Percentiles rank a stretch among this genome's conserved stretches.
phyloP scores from a whole-genome alignment of 2,888 invertebrate species.

The Leucophenga maculata region DNA sequence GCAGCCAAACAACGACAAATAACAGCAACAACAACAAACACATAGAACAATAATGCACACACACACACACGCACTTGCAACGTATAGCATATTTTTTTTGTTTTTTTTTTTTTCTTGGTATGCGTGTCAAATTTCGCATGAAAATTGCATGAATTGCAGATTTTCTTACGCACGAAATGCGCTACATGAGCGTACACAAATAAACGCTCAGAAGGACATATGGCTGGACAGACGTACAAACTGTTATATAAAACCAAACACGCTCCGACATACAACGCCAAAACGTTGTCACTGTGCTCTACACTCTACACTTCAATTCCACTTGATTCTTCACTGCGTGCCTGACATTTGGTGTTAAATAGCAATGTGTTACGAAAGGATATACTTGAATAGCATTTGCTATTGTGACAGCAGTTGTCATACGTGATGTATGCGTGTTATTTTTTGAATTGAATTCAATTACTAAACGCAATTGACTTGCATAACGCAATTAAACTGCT shows the following conservation, averaged over 20 bases:
- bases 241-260: too few relatives aligned
- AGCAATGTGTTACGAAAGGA: too few relatives aligned
- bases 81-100: slow-evolving; percentile 35
- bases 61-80: not conserved
- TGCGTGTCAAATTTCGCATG: slow-evolving; percentile 50
- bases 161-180: slow-evolving; percentile 63
- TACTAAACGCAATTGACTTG: too few relatives aligned
- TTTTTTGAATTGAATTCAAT: too few relatives aligned
- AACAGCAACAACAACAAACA: not conserved
- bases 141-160: slow-evolving; percentile 66
- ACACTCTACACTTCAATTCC: slow-evolving; percentile 25
- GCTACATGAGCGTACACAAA: slow-evolving; percentile 44
- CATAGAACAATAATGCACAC: not conserved
- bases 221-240: not conserved
- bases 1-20: not conserved
- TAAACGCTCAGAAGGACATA: slow-evolving; percentile 46
- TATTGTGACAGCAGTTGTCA: too few relatives aligned
- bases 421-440: too few relatives aligned
- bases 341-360: too few relatives aligned
- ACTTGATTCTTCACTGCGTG: too few relatives aligned
- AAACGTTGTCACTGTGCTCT: slow-evolving; percentile 36
- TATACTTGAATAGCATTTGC: too few relatives aligned
- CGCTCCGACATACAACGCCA: too few relatives aligned
- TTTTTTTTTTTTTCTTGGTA: slow-evolving; percentile 32
- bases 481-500: too few relatives aligned